Evolutionary conservation across 2,797 vertebrate species (phyloP).

Genomic region (Eidolon dupreanum): DNA sequence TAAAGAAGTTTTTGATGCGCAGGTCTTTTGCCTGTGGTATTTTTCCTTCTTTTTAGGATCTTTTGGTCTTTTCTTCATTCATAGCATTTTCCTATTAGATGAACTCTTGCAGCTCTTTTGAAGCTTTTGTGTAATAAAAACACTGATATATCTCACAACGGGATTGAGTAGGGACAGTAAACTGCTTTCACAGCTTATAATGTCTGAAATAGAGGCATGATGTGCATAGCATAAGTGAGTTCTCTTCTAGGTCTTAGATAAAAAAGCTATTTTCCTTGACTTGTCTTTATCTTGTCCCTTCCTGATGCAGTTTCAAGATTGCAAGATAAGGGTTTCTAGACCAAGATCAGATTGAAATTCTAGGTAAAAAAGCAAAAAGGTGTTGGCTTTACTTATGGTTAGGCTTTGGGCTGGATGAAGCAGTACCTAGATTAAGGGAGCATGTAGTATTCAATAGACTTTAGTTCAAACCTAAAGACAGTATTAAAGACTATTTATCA

Average conservation of each 20-base stretch:
- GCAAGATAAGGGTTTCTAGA: neutral
- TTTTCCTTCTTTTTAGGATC: neutral
- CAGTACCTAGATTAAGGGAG: neutral
- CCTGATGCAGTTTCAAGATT: neutral
- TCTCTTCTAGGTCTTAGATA: neutral
- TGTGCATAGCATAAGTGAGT: neutral
- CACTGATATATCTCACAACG: neutral
- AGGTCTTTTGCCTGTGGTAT: neutral
- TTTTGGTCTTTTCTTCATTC: neutral
- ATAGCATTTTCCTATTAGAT: neutral
- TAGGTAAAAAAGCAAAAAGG: neutral
- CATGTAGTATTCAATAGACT: neutral
- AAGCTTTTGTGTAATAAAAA: neutral
- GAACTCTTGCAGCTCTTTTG: neutral
- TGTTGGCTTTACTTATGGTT: too few relatives aligned
- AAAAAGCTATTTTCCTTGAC: neutral
- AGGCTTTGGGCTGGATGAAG: neutral
- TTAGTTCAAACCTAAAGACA: neutral
- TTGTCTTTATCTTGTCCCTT: neutral
- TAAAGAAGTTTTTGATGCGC: neutral
- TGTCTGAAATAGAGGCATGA: neutral
- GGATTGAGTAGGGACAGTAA: fast-evolving
- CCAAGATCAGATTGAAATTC: neutral
- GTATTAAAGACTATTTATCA: neutral
- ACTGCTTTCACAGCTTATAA: neutral